Evolutionary conservation across 1,140 invertebrate genomes (phyloP).

Genomic region (Vanessa atalanta): DNA sequence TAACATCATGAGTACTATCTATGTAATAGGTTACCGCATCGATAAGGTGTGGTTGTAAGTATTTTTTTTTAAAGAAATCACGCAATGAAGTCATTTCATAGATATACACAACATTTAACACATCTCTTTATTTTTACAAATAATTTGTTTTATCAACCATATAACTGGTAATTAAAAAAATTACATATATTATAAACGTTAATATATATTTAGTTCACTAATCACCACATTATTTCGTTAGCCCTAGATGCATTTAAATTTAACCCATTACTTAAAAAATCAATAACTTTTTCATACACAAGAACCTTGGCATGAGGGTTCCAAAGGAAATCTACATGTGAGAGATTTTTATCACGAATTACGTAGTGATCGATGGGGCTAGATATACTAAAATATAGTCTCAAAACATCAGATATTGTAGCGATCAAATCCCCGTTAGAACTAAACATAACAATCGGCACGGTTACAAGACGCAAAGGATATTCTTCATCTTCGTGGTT

Average conservation of each 20-base stretch:
- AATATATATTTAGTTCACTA: not conserved
- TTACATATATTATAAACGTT: not conserved
- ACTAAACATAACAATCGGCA: slow-evolving; percentile 85
- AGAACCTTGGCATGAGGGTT: slow-evolving; percentile 45
- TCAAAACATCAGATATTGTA: slow-evolving; percentile 67
- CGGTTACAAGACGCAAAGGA: slow-evolving; percentile 81
- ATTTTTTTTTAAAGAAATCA: not conserved
- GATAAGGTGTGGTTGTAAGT: not conserved
- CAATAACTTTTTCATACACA: slow-evolving; percentile 55
- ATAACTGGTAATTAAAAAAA: too few species aligned
- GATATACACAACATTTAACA: not conserved
- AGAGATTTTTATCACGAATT: slow-evolving; percentile 52
- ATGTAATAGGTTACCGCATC: not conserved
- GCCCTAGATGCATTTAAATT: slow-evolving; percentile 37
- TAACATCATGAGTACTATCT: not conserved
- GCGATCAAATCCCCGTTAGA: slow-evolving; percentile 87
- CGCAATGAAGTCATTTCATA: not conserved
- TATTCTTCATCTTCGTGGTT: slow-evolving; percentile 85
- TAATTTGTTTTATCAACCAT: too few species aligned
- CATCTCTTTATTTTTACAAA: too few species aligned
- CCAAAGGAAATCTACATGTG: slow-evolving; percentile 67
- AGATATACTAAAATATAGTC: slow-evolving; percentile 54
- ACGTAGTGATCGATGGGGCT: slow-evolving; percentile 60
- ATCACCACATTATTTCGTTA: slow-evolving; percentile 45
- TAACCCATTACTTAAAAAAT: slow-evolving; percentile 46